phyloP scores from a whole-genome alignment of 2,113 vertebrate genomes.

The Drymodes brunneopygia region DNA sequence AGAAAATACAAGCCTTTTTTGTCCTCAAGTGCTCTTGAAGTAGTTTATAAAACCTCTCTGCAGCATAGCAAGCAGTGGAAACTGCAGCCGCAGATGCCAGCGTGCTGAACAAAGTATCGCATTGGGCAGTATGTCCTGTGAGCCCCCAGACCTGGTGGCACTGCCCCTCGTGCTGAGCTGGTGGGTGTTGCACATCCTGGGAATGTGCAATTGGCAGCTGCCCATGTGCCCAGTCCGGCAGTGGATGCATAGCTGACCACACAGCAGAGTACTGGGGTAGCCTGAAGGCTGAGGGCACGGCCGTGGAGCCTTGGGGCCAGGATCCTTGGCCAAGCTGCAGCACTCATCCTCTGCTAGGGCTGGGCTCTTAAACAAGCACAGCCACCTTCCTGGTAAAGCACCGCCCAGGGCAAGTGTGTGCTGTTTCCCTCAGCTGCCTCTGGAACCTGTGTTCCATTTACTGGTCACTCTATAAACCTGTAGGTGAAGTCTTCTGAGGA shows the following conservation, averaged over 20 bases:
- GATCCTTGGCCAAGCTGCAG: background rate
- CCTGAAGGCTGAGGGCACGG: fast-evolving
- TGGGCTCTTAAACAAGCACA: background rate
- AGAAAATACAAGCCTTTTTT: constrained; percentile 43
- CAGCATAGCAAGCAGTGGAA: background rate
- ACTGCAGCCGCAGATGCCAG: background rate
- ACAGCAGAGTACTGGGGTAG: background rate
- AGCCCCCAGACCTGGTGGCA: background rate
- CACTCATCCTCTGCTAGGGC: background rate
- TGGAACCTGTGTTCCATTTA: background rate
- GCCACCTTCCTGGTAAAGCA: background rate
- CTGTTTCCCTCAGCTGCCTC: background rate
- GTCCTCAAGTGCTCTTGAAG: constrained; percentile 68
- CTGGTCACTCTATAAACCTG: background rate
- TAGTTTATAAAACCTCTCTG: constrained; percentile 23
- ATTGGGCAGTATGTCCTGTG: background rate
- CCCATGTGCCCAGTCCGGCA: fast-evolving
- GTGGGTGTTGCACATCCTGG: background rate
- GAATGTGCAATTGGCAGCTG: background rate
- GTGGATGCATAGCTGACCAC: fast-evolving
- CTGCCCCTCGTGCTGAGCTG: fast-evolving
- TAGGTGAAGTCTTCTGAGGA: background rate
- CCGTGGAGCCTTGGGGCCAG: fast-evolving
- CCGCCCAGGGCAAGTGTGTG: background rate
- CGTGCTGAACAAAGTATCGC: background rate